These are phyloP conservation scores for Drosophila robusta DNA, from an alignment of 2,888 invertebrate genomes.

Conservation along the genomic window DNA sequence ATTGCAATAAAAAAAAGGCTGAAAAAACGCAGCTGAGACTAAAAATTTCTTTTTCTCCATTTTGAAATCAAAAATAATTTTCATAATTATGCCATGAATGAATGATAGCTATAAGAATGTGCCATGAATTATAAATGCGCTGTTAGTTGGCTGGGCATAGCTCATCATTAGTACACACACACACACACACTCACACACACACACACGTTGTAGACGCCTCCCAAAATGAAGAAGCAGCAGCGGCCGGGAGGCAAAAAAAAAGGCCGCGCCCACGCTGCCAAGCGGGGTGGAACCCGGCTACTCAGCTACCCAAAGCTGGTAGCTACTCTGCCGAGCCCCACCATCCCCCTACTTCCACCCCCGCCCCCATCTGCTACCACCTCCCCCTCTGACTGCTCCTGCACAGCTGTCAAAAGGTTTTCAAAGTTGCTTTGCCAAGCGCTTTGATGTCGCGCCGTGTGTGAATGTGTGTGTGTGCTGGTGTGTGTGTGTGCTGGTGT, in stretches of 20 bases:
- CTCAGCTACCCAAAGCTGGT: too few species aligned
- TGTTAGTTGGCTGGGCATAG: conserved; percentile 25
- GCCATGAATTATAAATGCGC: conserved; percentile 52
- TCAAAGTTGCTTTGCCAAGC: conserved; percentile 73
- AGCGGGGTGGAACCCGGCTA: conserved; percentile 45
- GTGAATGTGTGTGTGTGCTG: conserved; percentile 20
- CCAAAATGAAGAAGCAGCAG: conserved; percentile 30
- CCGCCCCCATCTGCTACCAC: conserved; percentile 2
- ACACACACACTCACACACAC: conserved; percentile 6
- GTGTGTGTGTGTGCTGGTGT: conserved; percentile 26
- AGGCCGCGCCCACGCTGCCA: conserved; percentile 65
- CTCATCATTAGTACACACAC: conserved; percentile 63
- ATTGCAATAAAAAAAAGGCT: conserved; percentile 22
- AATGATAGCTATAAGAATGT: conserved; percentile 55
- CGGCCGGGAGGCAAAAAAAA: conserved; percentile 12
- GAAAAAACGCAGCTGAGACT: conserved; percentile 17
- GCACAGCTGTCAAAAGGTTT: conserved; percentile 77
- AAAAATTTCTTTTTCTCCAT: conserved; percentile 5
- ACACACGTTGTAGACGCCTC: conserved; percentile 38
- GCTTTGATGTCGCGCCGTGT: conserved; percentile 72
- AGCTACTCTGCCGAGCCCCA: neutral
- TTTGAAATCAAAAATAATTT: conserved; percentile 64
- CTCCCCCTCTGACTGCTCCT: conserved; percentile 21
- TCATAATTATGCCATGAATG: conserved; percentile 67
- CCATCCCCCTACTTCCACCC: neutral